Conservation (phyloP, 2,888 invertebrate genomes). For the Leptopilina syphax region DNA sequence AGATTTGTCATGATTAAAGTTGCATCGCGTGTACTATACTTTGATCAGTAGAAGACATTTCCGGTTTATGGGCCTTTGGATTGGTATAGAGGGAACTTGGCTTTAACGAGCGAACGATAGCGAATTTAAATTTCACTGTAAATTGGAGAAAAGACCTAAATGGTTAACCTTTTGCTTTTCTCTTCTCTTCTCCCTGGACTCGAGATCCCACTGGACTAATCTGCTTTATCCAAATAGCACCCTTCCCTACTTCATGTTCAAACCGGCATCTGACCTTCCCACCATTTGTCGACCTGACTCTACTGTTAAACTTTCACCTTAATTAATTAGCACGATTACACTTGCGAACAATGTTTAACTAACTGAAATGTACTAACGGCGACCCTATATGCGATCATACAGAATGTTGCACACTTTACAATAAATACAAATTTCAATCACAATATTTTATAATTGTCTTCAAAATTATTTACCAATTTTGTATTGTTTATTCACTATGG, state of each 20-base stretch:
- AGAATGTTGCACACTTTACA: too few relatives aligned
- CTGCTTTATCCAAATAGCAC: slow-evolving; percentile 47
- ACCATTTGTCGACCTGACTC: slow-evolving; percentile 37
- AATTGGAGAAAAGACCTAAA: slow-evolving; percentile 39
- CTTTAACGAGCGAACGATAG: slow-evolving; percentile 44
- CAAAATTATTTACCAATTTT: too few relatives aligned
- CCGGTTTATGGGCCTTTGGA: slow-evolving; percentile 28
- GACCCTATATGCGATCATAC: background rate
- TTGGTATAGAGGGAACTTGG: background rate
- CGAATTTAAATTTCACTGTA: slow-evolving; percentile 44
- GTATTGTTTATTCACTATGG: too few relatives aligned
- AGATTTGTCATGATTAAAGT: background rate
- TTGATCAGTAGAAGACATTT: slow-evolving; percentile 27
- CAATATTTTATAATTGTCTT: too few relatives aligned
- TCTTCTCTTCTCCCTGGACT: slow-evolving; percentile 28
- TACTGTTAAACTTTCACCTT: slow-evolving; percentile 53
- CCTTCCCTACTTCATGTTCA: background rate
- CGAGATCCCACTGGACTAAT: slow-evolving; percentile 49
- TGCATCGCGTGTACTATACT: background rate
- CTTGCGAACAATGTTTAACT: slow-evolving; percentile 37
- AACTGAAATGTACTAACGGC: slow-evolving; percentile 21
- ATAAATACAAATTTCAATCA: too few relatives aligned
- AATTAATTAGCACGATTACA: slow-evolving; percentile 60
- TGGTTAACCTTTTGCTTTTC: slow-evolving; percentile 52
- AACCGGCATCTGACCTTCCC: slow-evolving; percentile 30